A percentile compares a stretch with the other conserved stretches of the same genome.
These are phyloP conservation scores for Phortica okadai DNA, from an alignment of 2,888 invertebrate genomes.

Conservation along the genomic window DNA sequence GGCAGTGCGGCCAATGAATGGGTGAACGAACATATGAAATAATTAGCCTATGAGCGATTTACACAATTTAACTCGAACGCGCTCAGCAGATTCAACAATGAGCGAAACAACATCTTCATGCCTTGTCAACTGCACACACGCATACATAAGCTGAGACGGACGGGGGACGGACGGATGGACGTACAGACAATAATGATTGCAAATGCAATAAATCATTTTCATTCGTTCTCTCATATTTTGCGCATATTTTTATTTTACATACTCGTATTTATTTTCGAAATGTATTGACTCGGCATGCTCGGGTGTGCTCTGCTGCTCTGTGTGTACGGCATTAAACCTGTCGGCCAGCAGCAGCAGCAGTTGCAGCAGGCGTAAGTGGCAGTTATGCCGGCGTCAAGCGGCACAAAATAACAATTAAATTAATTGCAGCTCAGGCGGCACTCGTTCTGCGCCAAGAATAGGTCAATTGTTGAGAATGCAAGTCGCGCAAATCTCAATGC, in stretches of 20 bases:
- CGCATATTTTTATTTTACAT: conserved; percentile 50
- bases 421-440: conserved; percentile 47
- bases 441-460: not conserved
- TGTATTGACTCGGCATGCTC: conserved; percentile 50
- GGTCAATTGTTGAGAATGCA: conserved; percentile 13
- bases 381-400: conserved; percentile 57
- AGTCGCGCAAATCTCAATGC: not conserved
- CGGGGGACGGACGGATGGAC: conserved; percentile 16
- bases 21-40: conserved; percentile 59
- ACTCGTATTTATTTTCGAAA: conserved; percentile 52
- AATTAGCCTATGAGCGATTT: conserved; percentile 65
- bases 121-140: conserved; percentile 44
- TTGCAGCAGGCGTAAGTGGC: conserved; percentile 23
- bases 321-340: conserved; percentile 46
- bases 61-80: conserved; percentile 30
- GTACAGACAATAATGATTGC: conserved; percentile 32
- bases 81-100: conserved; percentile 48
- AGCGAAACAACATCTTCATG: conserved; percentile 37
- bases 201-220: conserved; percentile 71
- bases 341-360: not conserved
- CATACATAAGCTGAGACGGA: conserved; percentile 15
- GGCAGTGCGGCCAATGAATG: conserved; percentile 25
- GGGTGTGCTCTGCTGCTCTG: not conserved
- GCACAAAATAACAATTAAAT: conserved; percentile 64
- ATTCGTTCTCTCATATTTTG: conserved; percentile 16